phyloP scores from a whole-genome alignment of 2,113 vertebrate genomes.

The Cathartes aura region DNA sequence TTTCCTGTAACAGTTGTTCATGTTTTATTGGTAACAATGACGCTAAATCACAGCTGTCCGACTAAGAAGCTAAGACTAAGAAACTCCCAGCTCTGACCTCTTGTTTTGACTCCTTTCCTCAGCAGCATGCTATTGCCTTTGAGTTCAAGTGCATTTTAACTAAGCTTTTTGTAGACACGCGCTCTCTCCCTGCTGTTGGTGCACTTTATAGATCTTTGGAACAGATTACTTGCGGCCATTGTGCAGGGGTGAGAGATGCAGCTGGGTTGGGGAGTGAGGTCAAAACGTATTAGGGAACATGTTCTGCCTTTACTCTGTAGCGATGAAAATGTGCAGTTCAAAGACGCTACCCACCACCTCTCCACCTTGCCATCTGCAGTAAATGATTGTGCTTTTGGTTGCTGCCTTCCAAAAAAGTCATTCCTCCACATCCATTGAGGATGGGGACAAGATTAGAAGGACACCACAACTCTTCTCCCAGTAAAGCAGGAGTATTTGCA shows the following conservation, averaged over 20 bases:
- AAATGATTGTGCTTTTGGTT: background rate
- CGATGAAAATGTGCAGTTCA: background rate
- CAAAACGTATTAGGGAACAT: background rate
- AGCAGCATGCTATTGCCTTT: background rate
- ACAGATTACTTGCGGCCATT: background rate
- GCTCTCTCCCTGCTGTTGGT: background rate
- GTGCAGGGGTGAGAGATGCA: background rate
- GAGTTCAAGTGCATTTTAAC: background rate
- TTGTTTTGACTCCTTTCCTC: background rate
- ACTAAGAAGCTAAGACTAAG: background rate
- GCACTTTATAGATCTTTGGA: background rate
- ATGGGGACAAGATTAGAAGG: background rate
- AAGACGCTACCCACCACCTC: background rate
- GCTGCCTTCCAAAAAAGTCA: background rate
- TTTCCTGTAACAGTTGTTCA: background rate
- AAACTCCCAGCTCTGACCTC: background rate
- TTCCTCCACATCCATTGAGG: rapidly evolving
- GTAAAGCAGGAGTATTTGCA: background rate
- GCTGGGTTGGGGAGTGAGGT: background rate
- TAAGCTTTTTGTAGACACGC: rapidly evolving
- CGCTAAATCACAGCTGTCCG: background rate
- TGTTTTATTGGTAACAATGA: background rate
- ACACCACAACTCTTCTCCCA: background rate
- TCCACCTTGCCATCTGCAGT: background rate
- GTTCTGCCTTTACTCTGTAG: background rate